A percentile compares a stretch with the other conserved stretches of the same genome.
Evolutionary conservation across 2,797 vertebrate genomes (phyloP).

Genomic region (Mus caroli): DNA sequence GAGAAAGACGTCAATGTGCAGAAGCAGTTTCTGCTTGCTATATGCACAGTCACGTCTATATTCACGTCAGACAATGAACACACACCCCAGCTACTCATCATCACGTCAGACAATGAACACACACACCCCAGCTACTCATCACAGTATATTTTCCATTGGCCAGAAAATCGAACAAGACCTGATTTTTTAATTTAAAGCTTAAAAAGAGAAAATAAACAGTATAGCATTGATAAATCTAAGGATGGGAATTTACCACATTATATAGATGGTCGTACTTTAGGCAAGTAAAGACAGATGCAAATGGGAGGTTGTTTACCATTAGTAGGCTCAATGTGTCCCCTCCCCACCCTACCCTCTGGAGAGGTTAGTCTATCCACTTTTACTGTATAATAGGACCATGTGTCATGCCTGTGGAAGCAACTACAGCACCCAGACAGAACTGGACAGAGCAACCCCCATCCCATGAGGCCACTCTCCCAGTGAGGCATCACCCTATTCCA

Average conservation of each 20-base stretch:
- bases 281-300: neutral
- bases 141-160: neutral
- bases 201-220: slow-evolving; percentile 25
- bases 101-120: neutral
- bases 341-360: neutral
- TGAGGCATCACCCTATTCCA: neutral
- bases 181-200: slow-evolving; percentile 42
- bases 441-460: neutral
- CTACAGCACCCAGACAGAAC: neutral
- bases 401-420: too few species aligned
- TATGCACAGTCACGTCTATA: too few species aligned
- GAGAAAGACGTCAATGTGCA: neutral
- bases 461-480: neutral
- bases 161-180: slow-evolving; percentile 8
- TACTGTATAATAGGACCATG: neutral
- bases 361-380: neutral
- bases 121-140: neutral
- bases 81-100: neutral
- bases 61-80: neutral
- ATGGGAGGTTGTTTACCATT: neutral
- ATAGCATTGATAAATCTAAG: neutral
- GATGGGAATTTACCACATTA: neutral
- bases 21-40: slow-evolving; percentile 21
- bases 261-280: neutral
- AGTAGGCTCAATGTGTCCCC: neutral